Evolutionary conservation across 2,113 vertebrate species (phyloP), one percentile per base, ranked within the genome.

Genomic region (Sinocyclocheilus maitianheensis): DNA sequence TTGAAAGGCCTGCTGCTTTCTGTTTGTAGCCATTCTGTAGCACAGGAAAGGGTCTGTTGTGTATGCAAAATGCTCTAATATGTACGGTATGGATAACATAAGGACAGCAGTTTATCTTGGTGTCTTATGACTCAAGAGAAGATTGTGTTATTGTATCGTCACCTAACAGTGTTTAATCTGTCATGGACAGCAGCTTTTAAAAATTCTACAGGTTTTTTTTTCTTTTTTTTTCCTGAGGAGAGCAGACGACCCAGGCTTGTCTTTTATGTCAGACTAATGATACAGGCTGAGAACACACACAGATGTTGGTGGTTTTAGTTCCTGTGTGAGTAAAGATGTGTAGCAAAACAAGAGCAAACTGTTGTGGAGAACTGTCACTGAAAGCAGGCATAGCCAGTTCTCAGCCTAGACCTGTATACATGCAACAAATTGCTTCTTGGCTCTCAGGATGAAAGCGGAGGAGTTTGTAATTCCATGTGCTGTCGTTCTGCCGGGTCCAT

Each of bases 351-450:
- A 72, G 87, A 83, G 80, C 88, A 77, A 88, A 89, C 88, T 90
- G 67, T 84, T 88, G 87, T 85, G 65, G 88, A 89, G 89, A 88
- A 60, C 87, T 84, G 84, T 89, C 86, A 90, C 87, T 91, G 90
- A 90, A 91, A 91, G 90, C 88, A 87, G 89, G 85, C 88, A 55
- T 37, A 69, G 76, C 76, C n/a, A 14, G 69, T 51, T 89, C 87
- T 84, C 84, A 83, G 90, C 94, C 92, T 91, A 92, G 90, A 92
- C 92, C 92, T 92, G 86, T 93, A 93, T 90, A 91, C 92, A 90
- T 91, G 91, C 94, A 94, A 92, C 92, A 94, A 94, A 94, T 94
- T 93, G 90, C 93, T 91, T 90, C 91, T 58, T 93, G 92, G 93
- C 95, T 92, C 90, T 93, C 89, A 88, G 84, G 88, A 91, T 90